Percentiles rank a stretch among this genome's conserved stretches.
phyloP scores from a whole-genome alignment of 1,140 invertebrate genomes.

The Brachionus asplanchnoidis region DNA sequence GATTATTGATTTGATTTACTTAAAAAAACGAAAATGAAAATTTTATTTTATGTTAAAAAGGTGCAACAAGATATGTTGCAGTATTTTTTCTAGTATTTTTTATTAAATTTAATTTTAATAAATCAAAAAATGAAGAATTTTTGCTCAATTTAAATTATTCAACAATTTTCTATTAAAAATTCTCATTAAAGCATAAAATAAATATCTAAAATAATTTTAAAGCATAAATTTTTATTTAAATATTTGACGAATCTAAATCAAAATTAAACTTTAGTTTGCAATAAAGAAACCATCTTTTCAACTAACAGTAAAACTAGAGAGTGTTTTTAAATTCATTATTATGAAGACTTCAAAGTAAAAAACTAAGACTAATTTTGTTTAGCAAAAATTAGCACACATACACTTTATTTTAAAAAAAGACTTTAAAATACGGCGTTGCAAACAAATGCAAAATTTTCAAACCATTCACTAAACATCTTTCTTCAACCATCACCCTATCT shows the following conservation, averaged over 20 bases:
- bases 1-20: no score
- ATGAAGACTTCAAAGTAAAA: background rate
- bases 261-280: background rate
- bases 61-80: no score
- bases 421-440: no score
- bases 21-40: no score
- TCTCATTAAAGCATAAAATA: no score
- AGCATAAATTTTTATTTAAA: background rate
- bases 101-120: no score
- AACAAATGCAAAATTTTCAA: conserved; percentile 1
- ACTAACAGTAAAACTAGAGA: background rate
- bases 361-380: background rate
- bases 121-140: no score
- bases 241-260: background rate
- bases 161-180: no score
- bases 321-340: background rate
- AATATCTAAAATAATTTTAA: no score
- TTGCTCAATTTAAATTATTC: no score
- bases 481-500: conserved; percentile 1
- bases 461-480: background rate
- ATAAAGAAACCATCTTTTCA: background rate
- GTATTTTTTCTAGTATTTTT: no score
- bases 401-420: background rate
- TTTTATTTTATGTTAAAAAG: no score
- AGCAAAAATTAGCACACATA: background rate